Base-by-base conservation (phyloP, 2,888 invertebrate species). In the Nasonia oneida region DNA sequence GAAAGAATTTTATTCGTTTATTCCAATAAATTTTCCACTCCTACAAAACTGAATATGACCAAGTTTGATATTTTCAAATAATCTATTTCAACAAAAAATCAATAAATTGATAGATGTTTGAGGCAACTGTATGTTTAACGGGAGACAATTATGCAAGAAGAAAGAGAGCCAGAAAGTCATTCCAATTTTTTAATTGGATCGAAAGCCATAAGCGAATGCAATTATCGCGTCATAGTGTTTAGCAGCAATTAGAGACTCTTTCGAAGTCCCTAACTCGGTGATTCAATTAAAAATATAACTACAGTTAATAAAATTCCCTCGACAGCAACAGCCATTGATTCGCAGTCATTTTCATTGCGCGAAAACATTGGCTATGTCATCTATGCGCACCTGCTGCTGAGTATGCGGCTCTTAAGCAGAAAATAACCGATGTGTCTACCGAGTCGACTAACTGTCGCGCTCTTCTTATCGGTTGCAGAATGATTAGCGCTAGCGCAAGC, bases 401-500 rank as follows among this genome's bases (percentile, higher is more conserved):
- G 57, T 70, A 80, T 74, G 76, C 86, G 88, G 80, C 89, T 90
- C 84, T 91, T 92, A 6, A 90, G 87, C n/a, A 90, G 85, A 57
- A 90, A 92, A 81, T 91, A 90, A n/a, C 91, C 92, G 64, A 91
- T 80, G 67, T 86, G 88, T 37, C 87, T 86, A 23, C 86, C 87
- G 15, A 87, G 14, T 79, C 83, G 57, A 37, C 75, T 83, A 37
- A 73, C 75, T 0, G 74, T 75, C 8, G 85, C 23, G 8, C 23
- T n/a, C 29, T 83, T 83, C 14, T 81, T 81, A 1, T 53, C 53
- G 6, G 23, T 1, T 0, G 47, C 29, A 0, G 39, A 50, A 15
- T 37, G 70, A 29, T 71, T 76, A n/a, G 10, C 3, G 37, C 83
- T 76, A 10, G 14, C 18, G 8, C 12, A 15, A 10, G 42, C 29